Conservation (phyloP, 2,797 vertebrate species). For the Leptoclinus maculatus region DNA sequence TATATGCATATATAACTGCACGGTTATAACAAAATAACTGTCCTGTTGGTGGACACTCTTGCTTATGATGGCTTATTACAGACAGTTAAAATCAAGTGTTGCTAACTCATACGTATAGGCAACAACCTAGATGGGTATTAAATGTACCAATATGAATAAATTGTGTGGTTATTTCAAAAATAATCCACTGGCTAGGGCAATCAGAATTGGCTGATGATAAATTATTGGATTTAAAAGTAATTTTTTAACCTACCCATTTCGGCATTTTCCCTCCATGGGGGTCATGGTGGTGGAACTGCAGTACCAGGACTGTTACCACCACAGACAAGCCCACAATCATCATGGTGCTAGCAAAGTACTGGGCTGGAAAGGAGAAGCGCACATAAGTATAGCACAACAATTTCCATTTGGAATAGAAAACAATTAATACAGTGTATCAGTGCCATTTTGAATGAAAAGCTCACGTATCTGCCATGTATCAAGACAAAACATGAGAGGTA, state of each 20-base stretch:
- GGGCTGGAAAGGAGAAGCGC: constrained; percentile 82
- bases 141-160: background rate
- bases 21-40: background rate
- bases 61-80: background rate
- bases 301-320: constrained; percentile 92
- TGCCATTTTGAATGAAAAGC: background rate
- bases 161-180: background rate
- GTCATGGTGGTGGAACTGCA: constrained; percentile 94
- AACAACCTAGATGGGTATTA: background rate
- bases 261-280: constrained; percentile 94
- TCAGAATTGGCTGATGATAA: background rate
- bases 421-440: background rate
- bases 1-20: background rate
- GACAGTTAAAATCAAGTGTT: background rate
- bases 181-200: background rate
- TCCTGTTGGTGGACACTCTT: background rate
- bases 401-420: background rate
- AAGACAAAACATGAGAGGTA: background rate
- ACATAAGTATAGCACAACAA: background rate
- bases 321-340: constrained; percentile 94
- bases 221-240: background rate
- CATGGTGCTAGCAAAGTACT: constrained; percentile 96
- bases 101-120: background rate
- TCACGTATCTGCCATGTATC: background rate
- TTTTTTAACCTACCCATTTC: constrained; percentile 87